Evolutionary conservation across 2,113 vertebrate genomes (phyloP).

Genomic region (Camelus dromedarius): DNA sequence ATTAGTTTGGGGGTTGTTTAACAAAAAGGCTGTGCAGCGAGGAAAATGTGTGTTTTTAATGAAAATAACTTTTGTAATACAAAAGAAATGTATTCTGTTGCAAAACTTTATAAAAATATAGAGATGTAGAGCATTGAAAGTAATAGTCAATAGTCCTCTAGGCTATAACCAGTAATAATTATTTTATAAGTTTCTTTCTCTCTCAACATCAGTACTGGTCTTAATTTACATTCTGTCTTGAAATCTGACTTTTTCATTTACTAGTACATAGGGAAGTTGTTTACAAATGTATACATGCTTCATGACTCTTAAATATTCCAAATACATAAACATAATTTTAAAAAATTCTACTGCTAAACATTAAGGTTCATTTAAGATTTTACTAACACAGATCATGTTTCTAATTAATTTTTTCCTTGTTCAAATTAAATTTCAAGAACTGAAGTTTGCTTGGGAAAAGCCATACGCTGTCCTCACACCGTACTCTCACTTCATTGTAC

Average conservation of each 20-base stretch:
- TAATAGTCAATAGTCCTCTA: not conserved
- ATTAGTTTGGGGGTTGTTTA: not conserved
- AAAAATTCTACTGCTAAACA: not conserved
- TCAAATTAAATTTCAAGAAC: not conserved
- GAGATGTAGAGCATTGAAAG: not conserved
- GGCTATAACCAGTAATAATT: not conserved
- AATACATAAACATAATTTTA: not conserved
- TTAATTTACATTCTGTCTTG: not conserved
- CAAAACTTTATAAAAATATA: not conserved
- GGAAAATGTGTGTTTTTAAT: not conserved
- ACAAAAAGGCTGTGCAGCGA: not conserved
- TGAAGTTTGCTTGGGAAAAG: not conserved
- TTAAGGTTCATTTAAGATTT: not conserved
- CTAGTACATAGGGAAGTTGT: not conserved
- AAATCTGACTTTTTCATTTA: not conserved
- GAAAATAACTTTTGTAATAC: not conserved
- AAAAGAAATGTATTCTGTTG: not conserved
- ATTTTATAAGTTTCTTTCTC: not conserved
- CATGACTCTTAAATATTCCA: not conserved
- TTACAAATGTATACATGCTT: not conserved
- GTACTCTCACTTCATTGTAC: not conserved
- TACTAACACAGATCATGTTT: not conserved
- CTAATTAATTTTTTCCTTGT: not conserved
- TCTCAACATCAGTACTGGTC: not conserved
- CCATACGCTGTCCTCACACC: not conserved